Evolutionary conservation across 2,797 vertebrate species (phyloP).

Genomic region (Arctocebus calabarensis): DNA sequence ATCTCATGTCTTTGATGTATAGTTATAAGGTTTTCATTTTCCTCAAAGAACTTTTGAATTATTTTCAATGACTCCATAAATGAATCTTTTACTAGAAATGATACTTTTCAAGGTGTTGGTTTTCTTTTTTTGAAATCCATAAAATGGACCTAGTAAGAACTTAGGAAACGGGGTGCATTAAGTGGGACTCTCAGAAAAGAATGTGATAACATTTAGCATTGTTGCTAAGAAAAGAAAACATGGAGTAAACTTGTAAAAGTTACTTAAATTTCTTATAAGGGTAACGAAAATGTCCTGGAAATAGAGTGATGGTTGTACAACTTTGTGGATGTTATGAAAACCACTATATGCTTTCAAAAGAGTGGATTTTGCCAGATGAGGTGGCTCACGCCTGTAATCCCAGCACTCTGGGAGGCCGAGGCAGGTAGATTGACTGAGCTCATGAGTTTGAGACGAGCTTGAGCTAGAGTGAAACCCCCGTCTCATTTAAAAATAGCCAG

Average conservation of each 20-base stretch:
- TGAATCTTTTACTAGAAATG: conserved; percentile 16
- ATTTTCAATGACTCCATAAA: conserved; percentile 23
- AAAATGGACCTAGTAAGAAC: background rate
- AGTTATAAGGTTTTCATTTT: conserved; percentile 25
- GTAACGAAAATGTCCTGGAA: background rate
- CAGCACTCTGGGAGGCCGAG: too few species aligned
- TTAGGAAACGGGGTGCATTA: background rate
- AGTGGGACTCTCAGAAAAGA: conserved; percentile 1
- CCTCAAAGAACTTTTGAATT: conserved; percentile 8
- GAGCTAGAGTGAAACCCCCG: too few species aligned
- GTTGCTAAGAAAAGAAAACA: background rate
- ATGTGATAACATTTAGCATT: conserved; percentile 2
- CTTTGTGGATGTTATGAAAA: conserved; percentile 33
- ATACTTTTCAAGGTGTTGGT: background rate
- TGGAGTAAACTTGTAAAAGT: conserved; percentile 39
- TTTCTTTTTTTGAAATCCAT: background rate
- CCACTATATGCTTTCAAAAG: background rate
- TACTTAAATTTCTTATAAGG: background rate
- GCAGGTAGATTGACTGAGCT: too few species aligned
- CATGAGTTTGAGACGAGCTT: too few species aligned
- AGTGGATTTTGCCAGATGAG: background rate
- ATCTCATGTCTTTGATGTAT: background rate
- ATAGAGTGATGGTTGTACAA: background rate
- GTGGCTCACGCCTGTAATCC: too few species aligned
- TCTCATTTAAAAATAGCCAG: too few species aligned